Base-by-base conservation (phyloP, 92 coral and sea anemone species). In the Anthopleura xanthogrammica region DNA sequence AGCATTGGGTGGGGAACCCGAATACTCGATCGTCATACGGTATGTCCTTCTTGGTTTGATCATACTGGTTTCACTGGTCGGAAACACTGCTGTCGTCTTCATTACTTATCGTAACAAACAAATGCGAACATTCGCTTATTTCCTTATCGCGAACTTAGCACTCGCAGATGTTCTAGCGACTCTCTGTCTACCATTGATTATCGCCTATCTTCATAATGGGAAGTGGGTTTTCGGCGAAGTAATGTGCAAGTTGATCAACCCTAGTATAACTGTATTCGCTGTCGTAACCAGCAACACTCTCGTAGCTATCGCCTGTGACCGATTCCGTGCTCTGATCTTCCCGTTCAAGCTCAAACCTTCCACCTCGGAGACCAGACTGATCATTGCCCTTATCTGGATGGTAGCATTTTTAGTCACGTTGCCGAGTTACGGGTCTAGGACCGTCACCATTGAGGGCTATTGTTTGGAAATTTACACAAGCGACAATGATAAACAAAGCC, bases 261-360 rank as follows among this genome's bases (percentile, higher is more conserved):
- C 97, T 12, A 89, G 93, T 79, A 86, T 93, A 13, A 87, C 93
- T 40, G 57, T 91, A 71, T 91, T 93, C 60, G 85, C 89, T 48
- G 80, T 93, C 72, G 95, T 93, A 23, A 86, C 94, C 10, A 91
- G 93, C 17, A 93, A 93, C 87, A 91, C 95, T 12, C 83, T 93
- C 41, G 97, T 93, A 16, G 97, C 97, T 39, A 93, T 93, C 52
- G 97, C 97, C 39, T 87, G 93, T 77, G 97, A 93, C 76, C 90
- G 97, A 6, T 93, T 79, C 62, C 95, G 97, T 7, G 93, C 95
- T 48, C 85, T 93, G 20, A 92, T 93, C 40, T 93, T 89, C 71
- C 97, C 97, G 36, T 84, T 93, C 80, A 88, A 84, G 71, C 22
- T 90, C 13, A 91, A 91, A 12, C 97, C 93, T 11, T 92, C 95